Base-by-base conservation (phyloP, 2,888 invertebrate species). In the Portevinia maculata region DNA sequence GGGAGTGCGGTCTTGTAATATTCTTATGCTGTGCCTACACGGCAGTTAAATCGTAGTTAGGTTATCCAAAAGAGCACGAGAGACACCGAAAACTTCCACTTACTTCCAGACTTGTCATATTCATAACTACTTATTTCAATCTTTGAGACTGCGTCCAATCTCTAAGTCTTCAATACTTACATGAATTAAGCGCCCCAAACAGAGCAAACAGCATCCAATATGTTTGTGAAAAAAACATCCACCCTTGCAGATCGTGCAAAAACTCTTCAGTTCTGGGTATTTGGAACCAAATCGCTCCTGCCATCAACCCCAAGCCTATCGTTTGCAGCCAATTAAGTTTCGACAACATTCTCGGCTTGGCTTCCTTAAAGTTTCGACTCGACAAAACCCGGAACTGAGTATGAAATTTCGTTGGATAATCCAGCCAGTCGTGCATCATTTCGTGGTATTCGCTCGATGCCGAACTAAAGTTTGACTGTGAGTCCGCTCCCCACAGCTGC, bases 171-270 rank as follows among this genome's bases (percentile, higher is more conserved):
- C 15, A 39, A 13, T 70, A 93, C 94, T 93, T 90, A 95, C 95
- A 96, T 89, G 96, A 94, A 88, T 94, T 94, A 37, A 96, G 92
- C 55, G 95, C 95, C 85, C 95, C 94, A 87, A 96, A 95, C 86
- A 95, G 92, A 15, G 95, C 94, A 88, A 95, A 95, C 74, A 96
- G 91, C 94, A 95, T 95, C 95, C 96, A 96, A 88, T 96, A 95
- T 21, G 94, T 95, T 59, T 95, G 94, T 74, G 95, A 95, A 90
- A 96, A 96, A 89, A 96, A 96, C 94, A 96, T 94, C 95, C 95
- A 95, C 52, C 96, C 96, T 90, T 95, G 94, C 81, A 96, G 93
- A 89, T 96, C 96, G 86, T 94, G 93, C 67, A 96, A 91, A 9
- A 94, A 93, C 85, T 94, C 94, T 89, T 96, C 96, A 39, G 92